Conservation (phyloP, 2,888 invertebrate genomes). For the Epicampocera succincta region DNA sequence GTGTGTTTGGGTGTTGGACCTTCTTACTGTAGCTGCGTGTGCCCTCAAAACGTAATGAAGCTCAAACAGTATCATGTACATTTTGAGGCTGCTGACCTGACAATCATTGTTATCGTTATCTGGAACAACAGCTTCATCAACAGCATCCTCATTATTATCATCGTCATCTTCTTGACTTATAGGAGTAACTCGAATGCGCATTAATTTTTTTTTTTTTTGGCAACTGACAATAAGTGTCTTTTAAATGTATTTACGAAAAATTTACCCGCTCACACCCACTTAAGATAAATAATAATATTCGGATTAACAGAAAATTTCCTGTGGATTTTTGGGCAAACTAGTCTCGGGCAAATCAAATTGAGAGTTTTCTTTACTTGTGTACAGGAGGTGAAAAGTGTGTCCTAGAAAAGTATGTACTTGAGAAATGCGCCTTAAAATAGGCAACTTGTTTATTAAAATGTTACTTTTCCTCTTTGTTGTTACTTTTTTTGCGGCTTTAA, state of each 20-base stretch:
- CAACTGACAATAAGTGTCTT: slow-evolving; percentile 64
- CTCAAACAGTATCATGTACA: slow-evolving; percentile 57
- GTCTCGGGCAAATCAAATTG: too few relatives aligned
- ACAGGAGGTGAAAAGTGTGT: too few relatives aligned
- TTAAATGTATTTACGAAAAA: neutral
- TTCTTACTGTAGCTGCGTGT: slow-evolving; percentile 10
- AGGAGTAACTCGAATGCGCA: slow-evolving; percentile 50
- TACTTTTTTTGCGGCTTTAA: too few relatives aligned
- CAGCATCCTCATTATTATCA: slow-evolving; percentile 8
- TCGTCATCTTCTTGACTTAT: slow-evolving; percentile 3
- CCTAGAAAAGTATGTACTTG: too few relatives aligned
- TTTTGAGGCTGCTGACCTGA: slow-evolving; percentile 60
- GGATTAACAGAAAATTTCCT: too few relatives aligned
- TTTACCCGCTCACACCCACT: neutral
- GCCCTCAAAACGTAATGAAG: slow-evolving; percentile 63
- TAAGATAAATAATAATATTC: too few relatives aligned
- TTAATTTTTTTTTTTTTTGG: slow-evolving; percentile 51
- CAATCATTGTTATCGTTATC: slow-evolving; percentile 57
- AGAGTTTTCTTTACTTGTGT: too few relatives aligned
- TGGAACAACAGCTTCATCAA: slow-evolving; percentile 23
- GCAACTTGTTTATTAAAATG: too few relatives aligned
- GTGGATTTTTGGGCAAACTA: too few relatives aligned
- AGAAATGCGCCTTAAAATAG: too few relatives aligned
- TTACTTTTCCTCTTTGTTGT: too few relatives aligned
- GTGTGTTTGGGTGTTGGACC: neutral